Conservation (phyloP, 2,797 vertebrate species). For the Varecia variegata region DNA sequence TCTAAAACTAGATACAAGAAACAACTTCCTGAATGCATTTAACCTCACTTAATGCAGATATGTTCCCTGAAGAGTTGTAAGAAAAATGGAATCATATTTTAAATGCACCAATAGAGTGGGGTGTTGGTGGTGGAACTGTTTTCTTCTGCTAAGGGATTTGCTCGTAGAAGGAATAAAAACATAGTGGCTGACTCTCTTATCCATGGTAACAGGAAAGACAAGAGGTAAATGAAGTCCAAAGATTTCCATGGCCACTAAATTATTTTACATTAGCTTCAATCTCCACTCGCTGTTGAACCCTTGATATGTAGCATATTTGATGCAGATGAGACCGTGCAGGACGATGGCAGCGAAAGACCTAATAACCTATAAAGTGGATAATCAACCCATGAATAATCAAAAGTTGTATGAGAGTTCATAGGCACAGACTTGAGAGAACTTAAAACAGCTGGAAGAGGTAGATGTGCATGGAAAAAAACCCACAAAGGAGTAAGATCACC, state of each 20-base stretch:
- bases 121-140: neutral
- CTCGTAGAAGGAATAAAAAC: neutral
- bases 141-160: neutral
- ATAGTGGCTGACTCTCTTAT: neutral
- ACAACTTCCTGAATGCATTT: neutral
- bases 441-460: slow-evolving; percentile 63
- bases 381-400: slow-evolving; percentile 12
- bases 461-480: neutral
- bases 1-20: slow-evolving; percentile 30
- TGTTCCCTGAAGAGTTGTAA: slow-evolving; percentile 34
- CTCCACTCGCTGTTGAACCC: neutral
- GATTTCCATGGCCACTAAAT: neutral
- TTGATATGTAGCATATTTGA: neutral
- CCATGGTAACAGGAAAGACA: neutral
- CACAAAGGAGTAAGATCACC: neutral
- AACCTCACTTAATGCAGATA: neutral
- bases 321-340: neutral
- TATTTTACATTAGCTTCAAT: neutral
- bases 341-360: neutral
- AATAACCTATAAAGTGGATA: neutral
- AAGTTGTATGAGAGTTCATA: slow-evolving; percentile 26
- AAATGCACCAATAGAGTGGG: neutral
- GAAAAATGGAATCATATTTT: slow-evolving; percentile 55
- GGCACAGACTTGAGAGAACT: slow-evolving; percentile 61
- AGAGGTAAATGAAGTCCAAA: neutral